Evolutionary conservation across 2,113 vertebrate genomes (phyloP), one percentile per base, ranked within the genome.

Genomic region (Pimephales promelas): DNA sequence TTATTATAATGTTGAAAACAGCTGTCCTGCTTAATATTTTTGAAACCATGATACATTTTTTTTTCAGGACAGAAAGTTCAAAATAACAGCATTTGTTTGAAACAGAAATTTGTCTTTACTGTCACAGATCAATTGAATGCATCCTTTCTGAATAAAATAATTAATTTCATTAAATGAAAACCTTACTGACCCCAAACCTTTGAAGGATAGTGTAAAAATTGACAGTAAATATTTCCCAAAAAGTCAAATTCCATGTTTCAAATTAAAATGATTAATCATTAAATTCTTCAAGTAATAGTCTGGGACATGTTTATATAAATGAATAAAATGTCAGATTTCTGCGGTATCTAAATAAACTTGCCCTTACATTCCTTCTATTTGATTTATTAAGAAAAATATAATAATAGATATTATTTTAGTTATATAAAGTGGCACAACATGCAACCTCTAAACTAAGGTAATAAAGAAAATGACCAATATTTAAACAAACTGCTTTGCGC

Each of bases 341-440:
- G 62, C n/a, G 11, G 16, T 79, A 49, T 49, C 26, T 66, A 49
- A 62, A 79, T 79, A 79, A 66, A 66, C 57, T 43, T 61, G 14
- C 57, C 40, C 61, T 81, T 68, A 36, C 16, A n/a, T 52, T 26
- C 14, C 26, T 80, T 49, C 43, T 52, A 52, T 49, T 9, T 43
- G 34, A 62, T 62, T 79, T 28, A 18, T 26, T 79, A 79, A 49
- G 24, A 64, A 64, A 79, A 79, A 79, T 64, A 64, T 70, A 81
- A 54, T 52, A 56, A 80, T 74, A 79, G 31, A 79, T 62, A 79
- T 49, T 20, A 79, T 70, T 70, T 70, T 52, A 68, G 43, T 54
- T 77, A 54, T 52, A 64, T 66, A 45, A 80, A 68, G 62, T 81
- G 43, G 62, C 64, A 81, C 31, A 54, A 81, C 79, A 81, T 81